Evolutionary conservation across 2,888 invertebrate genomes (phyloP), one percentile per base, ranked within the genome.

Genomic region (Lasioglossum zephyrum): DNA sequence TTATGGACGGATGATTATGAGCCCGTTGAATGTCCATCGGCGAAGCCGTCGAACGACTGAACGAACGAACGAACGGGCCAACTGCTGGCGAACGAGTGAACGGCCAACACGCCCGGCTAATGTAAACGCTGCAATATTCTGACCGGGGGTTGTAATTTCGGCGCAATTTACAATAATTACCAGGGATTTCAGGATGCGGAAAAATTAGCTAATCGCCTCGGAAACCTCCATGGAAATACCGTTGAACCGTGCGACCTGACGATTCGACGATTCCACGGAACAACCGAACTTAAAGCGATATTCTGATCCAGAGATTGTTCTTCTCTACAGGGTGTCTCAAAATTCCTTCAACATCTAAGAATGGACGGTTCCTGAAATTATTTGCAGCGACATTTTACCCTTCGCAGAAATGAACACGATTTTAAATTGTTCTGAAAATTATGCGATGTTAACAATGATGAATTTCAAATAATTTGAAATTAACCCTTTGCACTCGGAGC

Each of bases 1-100:
- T 91, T 80, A 89, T 79, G 83, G 83, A 83, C 78, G 72, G 82
- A 60, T 81, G 89, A 85, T 89, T 80, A 85, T 77, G 81, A 91
- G 84, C 79, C 70, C 41, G 77, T 80, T 81, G 74, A 81, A 88
- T 77, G 77, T 77, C 73, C 77, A 77, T 79, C 79, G 31, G 60
- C 44, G 60, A 49, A 85, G 73, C 63, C 84, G 77, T 75, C 72
- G 86, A 66, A 60, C 73, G 63, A 76, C 75, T 63, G 69, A 69
- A 69, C 63, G 63, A 63, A 63, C 31, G 60, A 26, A 60, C 60
- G 26, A 26, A 26, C 60, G n/a, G 57, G 4, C 22, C 36, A 69
- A 69, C 69, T 36, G 36, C 63, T 63, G 63, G 63, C 39, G 69
- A 22, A 69, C 69, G 69, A 69, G 11, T 22, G 36, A 69, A 69